Percentiles rank a stretch among this genome's conserved stretches.
These are phyloP conservation scores for Corythoichthys haematopterus DNA, from an alignment of 2,113 vertebrate genomes.

Conservation along the genomic window DNA sequence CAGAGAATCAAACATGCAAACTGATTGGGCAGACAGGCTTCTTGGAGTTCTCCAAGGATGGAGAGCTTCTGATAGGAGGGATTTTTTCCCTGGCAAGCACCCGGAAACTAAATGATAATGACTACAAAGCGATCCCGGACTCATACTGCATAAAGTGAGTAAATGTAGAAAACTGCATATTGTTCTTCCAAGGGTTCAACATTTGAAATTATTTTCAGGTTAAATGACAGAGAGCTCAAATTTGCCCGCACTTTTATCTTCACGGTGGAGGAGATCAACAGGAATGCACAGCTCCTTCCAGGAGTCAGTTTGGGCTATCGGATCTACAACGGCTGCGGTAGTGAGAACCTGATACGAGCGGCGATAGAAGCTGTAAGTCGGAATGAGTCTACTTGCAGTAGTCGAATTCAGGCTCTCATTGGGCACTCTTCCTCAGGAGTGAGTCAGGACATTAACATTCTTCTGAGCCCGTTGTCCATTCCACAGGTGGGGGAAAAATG, in stretches of 20 bases:
- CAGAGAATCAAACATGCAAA: slow-evolving; percentile 52
- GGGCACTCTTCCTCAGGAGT: slow-evolving; percentile 64
- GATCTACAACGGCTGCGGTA: slow-evolving; percentile 52
- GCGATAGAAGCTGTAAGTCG: slow-evolving; percentile 46
- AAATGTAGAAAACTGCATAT: not conserved
- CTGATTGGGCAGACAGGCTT: slow-evolving; percentile 48
- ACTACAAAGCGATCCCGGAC: slow-evolving; percentile 31
- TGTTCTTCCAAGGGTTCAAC: not conserved
- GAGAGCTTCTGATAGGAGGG: slow-evolving; percentile 58
- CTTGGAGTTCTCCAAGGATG: slow-evolving; percentile 52
- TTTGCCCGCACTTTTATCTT: slow-evolving; percentile 60
- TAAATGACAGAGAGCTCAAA: slow-evolving; percentile 55
- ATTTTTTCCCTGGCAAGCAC: slow-evolving; percentile 48
- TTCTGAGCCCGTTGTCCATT: slow-evolving; percentile 40
- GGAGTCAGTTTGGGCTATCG: slow-evolving; percentile 57
- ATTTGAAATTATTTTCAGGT: slow-evolving; percentile 26
- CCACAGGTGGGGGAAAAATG: slow-evolving; percentile 46
- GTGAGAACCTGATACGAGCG: slow-evolving; percentile 49
- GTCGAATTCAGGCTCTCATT: slow-evolving; percentile 43
- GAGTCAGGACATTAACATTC: slow-evolving; percentile 41
- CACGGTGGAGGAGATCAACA: slow-evolving; percentile 61
- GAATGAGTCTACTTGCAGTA: slow-evolving; percentile 21
- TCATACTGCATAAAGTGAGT: slow-evolving; percentile 44
- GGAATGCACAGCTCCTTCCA: slow-evolving; percentile 42
- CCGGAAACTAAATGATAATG: slow-evolving; percentile 8